Evolutionary conservation across 2,888 invertebrate genomes (phyloP).

Genomic region (Agrochola litura): DNA sequence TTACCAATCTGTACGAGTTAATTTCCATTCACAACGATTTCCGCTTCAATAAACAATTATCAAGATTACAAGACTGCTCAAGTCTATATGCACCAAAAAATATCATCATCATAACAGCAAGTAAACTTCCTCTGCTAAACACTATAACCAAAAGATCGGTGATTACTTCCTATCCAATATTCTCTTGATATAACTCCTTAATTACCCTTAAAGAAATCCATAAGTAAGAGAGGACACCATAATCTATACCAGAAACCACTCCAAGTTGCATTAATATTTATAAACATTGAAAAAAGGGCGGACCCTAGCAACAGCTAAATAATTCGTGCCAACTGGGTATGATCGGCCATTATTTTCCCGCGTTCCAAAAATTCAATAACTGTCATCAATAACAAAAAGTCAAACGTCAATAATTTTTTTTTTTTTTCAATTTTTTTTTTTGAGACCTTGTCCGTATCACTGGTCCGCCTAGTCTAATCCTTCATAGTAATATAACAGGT

Average conservation of each 20-base stretch:
- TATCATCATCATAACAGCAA: rapidly evolving
- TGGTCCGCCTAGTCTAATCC: constrained; percentile 65
- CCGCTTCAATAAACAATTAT: neutral
- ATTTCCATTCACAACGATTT: neutral
- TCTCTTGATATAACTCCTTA: neutral
- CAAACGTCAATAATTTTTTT: constrained; percentile 34
- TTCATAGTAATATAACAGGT: constrained; percentile 63
- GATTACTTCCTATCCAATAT: neutral
- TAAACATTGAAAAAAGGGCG: constrained; percentile 6
- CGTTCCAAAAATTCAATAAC: constrained; percentile 1
- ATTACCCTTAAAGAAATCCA: neutral
- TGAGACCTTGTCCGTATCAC: constrained; percentile 66
- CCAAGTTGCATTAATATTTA: neutral
- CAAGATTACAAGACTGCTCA: neutral
- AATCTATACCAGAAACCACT: neutral
- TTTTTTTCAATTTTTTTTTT: constrained; percentile 33
- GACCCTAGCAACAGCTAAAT: neutral
- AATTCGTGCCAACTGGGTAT: neutral
- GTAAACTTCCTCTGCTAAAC: neutral
- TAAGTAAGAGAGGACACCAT: neutral
- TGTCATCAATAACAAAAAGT: neutral
- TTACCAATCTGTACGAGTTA: neutral
- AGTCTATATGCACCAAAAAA: neutral
- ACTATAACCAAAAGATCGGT: neutral
- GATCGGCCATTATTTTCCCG: neutral